These are phyloP conservation scores for Mamestra configurata DNA, from an alignment of 1,140 invertebrate genomes.

Conservation along the genomic window DNA sequence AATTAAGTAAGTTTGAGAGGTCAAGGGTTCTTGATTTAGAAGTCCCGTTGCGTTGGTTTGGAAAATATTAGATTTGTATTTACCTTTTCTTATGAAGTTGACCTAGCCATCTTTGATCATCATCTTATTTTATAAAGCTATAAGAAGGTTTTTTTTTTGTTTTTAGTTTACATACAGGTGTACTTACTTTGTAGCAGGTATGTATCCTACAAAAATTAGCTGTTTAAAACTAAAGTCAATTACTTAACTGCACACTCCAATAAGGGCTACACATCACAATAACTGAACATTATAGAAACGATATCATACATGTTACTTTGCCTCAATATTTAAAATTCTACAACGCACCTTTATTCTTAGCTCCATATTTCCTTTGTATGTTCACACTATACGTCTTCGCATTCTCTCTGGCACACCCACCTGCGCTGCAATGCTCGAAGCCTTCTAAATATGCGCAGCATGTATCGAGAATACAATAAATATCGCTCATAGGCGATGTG, in stretches of 20 bases:
- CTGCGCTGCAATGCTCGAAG: conserved; percentile 14
- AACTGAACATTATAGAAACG: too few relatives aligned
- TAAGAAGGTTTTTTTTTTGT: too few relatives aligned
- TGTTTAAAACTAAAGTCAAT: too few relatives aligned
- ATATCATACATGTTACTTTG: neutral
- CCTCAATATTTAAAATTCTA: neutral
- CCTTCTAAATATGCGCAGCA: conserved; percentile 17
- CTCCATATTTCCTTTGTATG: too few relatives aligned
- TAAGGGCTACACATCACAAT: too few relatives aligned
- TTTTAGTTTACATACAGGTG: too few relatives aligned
- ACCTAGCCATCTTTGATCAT: neutral
- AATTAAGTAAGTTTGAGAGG: neutral
- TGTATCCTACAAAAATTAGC: too few relatives aligned
- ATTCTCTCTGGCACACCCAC: neutral
- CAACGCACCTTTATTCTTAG: neutral
- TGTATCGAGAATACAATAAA: conserved; percentile 44
- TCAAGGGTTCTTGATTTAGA: neutral
- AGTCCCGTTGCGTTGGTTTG: neutral
- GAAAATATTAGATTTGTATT: neutral
- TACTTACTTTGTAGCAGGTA: too few relatives aligned
- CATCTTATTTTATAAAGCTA: too few relatives aligned
- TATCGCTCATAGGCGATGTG: conserved; percentile 69
- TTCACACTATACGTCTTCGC: conserved; percentile 4
- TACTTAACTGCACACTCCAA: too few relatives aligned
- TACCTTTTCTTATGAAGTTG: neutral